Percentiles rank a stretch among this genome's conserved stretches.
Conservation (phyloP, 2,113 vertebrate species). For the Galeopterus variegatus region DNA sequence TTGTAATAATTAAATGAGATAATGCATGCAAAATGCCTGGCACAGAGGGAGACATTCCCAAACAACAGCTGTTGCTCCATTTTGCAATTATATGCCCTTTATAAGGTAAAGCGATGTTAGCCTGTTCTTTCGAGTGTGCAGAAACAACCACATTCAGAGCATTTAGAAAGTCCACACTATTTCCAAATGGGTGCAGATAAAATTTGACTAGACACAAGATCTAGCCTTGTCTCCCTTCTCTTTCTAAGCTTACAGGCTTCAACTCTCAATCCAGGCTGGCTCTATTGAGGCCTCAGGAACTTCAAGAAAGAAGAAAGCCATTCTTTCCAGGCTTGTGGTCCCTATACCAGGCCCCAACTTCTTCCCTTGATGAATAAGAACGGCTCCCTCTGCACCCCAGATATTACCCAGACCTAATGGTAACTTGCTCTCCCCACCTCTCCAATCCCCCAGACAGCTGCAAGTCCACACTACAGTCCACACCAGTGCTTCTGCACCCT, state of each 20-base stretch:
- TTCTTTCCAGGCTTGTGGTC: not conserved
- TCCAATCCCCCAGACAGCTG: not conserved
- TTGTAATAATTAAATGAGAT: slow-evolving; percentile 35
- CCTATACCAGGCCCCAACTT: not conserved
- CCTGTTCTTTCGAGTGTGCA: not conserved
- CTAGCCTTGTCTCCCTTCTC: not conserved
- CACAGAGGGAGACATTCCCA: not conserved
- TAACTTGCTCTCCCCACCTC: not conserved
- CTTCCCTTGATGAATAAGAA: not conserved
- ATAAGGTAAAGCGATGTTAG: no score
- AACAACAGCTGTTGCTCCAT: not conserved
- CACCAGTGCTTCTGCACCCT: not conserved
- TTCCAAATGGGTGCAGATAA: not conserved
- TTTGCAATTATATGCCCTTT: not conserved
- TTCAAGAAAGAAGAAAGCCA: not conserved
- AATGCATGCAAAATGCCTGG: not conserved
- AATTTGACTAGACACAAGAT: not conserved
- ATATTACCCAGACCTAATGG: not conserved
- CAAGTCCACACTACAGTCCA: not conserved
- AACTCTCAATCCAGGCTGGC: no score
- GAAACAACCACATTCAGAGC: not conserved
- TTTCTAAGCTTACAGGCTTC: not conserved
- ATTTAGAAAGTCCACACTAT: not conserved
- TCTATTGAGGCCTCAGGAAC: not conserved
- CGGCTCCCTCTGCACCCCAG: not conserved